These are phyloP conservation scores for Scomber japonicus DNA, from an alignment of 2,113 vertebrate genomes.

Conservation along the genomic window DNA sequence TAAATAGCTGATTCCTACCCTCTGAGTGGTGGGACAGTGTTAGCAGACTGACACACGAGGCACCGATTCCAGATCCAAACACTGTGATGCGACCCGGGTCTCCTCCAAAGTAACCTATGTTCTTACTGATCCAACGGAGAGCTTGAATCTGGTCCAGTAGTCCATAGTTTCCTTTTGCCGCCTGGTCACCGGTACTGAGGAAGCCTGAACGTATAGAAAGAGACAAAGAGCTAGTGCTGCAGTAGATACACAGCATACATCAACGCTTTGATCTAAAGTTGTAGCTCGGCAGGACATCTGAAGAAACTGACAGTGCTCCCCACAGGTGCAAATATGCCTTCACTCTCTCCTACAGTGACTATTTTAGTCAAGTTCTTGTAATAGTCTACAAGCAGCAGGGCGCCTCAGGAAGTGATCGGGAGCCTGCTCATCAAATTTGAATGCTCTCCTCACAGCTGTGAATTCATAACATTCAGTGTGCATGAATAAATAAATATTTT, in stretches of 20 bases:
- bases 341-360: constrained; percentile 51
- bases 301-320: constrained; percentile 50
- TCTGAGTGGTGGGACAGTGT: constrained; percentile 97
- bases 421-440: constrained; percentile 45
- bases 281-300: constrained; percentile 42
- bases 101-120: constrained; percentile 96
- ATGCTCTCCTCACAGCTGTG: constrained; percentile 23
- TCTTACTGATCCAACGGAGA: constrained; percentile 97
- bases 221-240: constrained; percentile 52
- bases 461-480: constrained; percentile 49
- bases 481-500: constrained; percentile 52
- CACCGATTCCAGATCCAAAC: constrained; percentile 93
- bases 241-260: constrained; percentile 18
- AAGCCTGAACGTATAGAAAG: constrained; percentile 86
- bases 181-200: constrained; percentile 97
- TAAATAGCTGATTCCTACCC: constrained; percentile 84
- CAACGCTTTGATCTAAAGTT: constrained; percentile 63
- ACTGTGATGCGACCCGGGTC: constrained; percentile 95
- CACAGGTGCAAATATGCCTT: constrained; percentile 61
- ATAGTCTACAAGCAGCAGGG: constrained; percentile 17
- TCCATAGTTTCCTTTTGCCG: constrained; percentile 97
- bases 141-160: constrained; percentile 98
- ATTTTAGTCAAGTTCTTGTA: constrained; percentile 47
- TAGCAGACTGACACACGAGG: constrained; percentile 91
- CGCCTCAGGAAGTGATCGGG: constrained; percentile 26